These are phyloP conservation scores for Mustelus asterias DNA, from an alignment of 2,113 vertebrate species.

Conservation along the genomic window DNA sequence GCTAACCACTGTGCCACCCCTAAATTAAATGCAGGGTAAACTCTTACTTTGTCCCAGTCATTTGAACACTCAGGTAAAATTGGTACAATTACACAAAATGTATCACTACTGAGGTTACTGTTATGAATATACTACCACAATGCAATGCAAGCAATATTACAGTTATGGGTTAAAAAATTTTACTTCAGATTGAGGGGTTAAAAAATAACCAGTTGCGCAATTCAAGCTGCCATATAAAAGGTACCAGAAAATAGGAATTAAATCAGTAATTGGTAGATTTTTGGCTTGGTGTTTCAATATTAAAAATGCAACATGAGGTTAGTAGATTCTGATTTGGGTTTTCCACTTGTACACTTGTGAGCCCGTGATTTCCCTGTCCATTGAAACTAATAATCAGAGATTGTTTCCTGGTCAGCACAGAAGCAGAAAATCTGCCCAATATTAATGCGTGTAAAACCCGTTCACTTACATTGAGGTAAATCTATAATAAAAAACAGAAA, in stretches of 20 bases:
- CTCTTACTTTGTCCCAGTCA: neutral
- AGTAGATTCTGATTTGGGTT: neutral
- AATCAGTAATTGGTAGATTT: neutral
- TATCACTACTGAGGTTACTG: neutral
- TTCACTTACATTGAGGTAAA: too few relatives aligned
- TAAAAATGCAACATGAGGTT: neutral
- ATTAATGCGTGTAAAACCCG: too few relatives aligned
- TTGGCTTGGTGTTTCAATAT: neutral
- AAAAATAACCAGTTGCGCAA: neutral
- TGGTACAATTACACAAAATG: neutral
- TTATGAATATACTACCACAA: neutral
- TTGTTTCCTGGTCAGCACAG: neutral
- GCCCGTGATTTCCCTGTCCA: neutral
- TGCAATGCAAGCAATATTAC: neutral
- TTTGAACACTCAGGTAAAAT: neutral
- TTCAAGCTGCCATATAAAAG: neutral
- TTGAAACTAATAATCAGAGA: neutral
- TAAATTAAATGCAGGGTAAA: neutral
- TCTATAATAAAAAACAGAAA: neutral
- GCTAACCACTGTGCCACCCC: too few relatives aligned
- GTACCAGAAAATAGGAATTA: neutral
- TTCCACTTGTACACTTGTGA: neutral
- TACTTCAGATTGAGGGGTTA: neutral
- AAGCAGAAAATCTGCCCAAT: neutral
- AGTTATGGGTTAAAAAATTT: neutral